These are phyloP conservation scores for Cyrtodaria siliqua DNA, from an alignment of 2,888 invertebrate genomes.

Conservation along the genomic window DNA sequence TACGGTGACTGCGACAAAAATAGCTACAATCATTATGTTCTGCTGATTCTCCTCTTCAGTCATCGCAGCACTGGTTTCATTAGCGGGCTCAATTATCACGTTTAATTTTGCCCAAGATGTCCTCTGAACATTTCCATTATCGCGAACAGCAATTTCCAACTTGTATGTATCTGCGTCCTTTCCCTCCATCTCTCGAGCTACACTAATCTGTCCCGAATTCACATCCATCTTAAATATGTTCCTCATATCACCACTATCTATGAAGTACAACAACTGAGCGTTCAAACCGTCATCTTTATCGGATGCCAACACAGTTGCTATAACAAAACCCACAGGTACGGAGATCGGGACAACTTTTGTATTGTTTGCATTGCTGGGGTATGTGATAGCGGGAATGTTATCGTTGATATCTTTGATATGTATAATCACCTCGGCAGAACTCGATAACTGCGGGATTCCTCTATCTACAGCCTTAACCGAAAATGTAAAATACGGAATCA, in stretches of 20 bases:
- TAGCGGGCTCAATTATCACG: constrained; percentile 66
- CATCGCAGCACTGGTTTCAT: constrained; percentile 62
- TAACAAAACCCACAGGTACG: constrained; percentile 70
- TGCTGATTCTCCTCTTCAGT: constrained; percentile 65
- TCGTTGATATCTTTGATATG: constrained; percentile 98
- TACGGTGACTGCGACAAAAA: constrained; percentile 74
- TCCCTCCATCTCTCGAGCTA: constrained; percentile 69
- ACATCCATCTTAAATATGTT: constrained; percentile 86
- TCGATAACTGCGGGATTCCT: constrained; percentile 89
- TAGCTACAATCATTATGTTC: constrained; percentile 75
- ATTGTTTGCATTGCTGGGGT: constrained; percentile 77
- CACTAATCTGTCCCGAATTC: constrained; percentile 85
- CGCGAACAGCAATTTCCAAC: constrained; percentile 76
- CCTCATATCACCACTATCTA: constrained; percentile 89
- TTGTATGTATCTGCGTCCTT: constrained; percentile 71
- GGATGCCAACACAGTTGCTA: constrained; percentile 91
- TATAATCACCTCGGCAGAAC: constrained; percentile 96
- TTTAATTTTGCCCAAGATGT: constrained; percentile 69
- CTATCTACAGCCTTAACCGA: constrained; percentile 94
- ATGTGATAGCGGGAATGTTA: constrained; percentile 90
- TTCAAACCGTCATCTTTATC: constrained; percentile 97
- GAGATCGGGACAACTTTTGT: constrained; percentile 75
- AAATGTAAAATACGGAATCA: constrained; percentile 94
- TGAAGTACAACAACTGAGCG: constrained; percentile 96
- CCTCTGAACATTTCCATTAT: constrained; percentile 70